Evolutionary conservation across 1,140 invertebrate species (phyloP).

Genomic region (Ceratitis capitata): DNA sequence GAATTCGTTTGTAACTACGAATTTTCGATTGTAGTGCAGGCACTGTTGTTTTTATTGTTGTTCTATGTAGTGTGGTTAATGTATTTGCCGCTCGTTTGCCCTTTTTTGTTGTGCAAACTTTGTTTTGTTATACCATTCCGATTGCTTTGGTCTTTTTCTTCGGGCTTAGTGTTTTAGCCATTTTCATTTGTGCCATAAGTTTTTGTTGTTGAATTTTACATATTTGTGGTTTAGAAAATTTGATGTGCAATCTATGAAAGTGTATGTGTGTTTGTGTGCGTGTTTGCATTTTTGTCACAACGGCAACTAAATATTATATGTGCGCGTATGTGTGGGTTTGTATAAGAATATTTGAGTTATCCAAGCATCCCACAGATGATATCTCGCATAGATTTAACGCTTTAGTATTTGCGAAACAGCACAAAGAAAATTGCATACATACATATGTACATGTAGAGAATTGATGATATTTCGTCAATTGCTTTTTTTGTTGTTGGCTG

Average conservation of each 20-base stretch:
- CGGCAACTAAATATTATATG: not conserved
- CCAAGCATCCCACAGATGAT: not conserved
- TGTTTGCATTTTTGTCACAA: not conserved
- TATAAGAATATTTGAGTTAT: slow-evolving; percentile 11
- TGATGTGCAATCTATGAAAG: not conserved
- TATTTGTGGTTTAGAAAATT: not conserved
- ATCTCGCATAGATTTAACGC: slow-evolving; percentile 19
- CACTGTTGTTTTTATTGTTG: too few relatives aligned
- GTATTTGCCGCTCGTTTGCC: slow-evolving; percentile 13
- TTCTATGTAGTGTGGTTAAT: too few relatives aligned
- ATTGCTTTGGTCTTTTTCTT: not conserved
- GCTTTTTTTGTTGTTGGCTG: not conserved
- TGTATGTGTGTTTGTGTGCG: not conserved
- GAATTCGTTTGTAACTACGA: not conserved
- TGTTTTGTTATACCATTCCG: too few relatives aligned
- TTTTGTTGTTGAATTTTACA: not conserved
- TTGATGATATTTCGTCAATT: not conserved
- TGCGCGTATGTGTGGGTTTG: not conserved
- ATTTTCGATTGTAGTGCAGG: too few relatives aligned
- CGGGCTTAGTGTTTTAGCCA: not conserved
- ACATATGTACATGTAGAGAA: not conserved
- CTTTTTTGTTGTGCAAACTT: slow-evolving; percentile 16
- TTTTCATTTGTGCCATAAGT: not conserved
- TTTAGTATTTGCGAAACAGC: not conserved
- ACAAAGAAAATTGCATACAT: not conserved